phyloP scores from a whole-genome alignment of 2,113 vertebrate species.

The Hyperopisus bebe region DNA sequence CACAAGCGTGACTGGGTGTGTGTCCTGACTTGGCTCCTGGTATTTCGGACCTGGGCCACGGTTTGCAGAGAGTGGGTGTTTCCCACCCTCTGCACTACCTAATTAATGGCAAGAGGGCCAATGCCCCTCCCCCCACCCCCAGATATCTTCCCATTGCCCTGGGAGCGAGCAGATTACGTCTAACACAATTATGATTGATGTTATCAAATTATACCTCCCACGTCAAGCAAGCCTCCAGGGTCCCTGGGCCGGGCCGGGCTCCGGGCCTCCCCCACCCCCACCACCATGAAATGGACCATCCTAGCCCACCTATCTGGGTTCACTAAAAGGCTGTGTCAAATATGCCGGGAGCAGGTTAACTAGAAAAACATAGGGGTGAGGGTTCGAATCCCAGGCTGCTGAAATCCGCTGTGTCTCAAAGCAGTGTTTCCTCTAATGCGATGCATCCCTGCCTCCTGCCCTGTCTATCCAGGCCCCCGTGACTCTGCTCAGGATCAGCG shows the following conservation, averaged over 20 bases:
- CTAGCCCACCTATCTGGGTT: neutral
- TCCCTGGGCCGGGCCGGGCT: slow-evolving; percentile 63
- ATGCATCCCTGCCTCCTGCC: neutral
- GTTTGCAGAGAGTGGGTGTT: slow-evolving; percentile 54
- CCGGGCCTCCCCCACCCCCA: slow-evolving; percentile 18
- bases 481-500: neutral
- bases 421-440: neutral
- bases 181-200: slow-evolving; percentile 90
- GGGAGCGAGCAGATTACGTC: slow-evolving; percentile 84
- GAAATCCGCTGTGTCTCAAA: neutral
- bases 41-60: slow-evolving; percentile 79
- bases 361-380: neutral
- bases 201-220: slow-evolving; percentile 75
- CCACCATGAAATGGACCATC: neutral
- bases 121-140: slow-evolving; percentile 57
- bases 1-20: neutral
- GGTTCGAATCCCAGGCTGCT: neutral
- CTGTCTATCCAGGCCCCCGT: neutral
- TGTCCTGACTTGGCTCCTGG: slow-evolving; percentile 46
- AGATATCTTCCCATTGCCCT: slow-evolving; percentile 48
- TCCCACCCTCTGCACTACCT: slow-evolving; percentile 67
- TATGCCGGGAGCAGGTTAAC: neutral
- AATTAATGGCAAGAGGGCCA: slow-evolving; percentile 90
- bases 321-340: neutral
- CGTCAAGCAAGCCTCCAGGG: slow-evolving; percentile 52